These are phyloP conservation scores for Premnoplex brunnescens DNA, from an alignment of 2,797 vertebrate genomes.

Conservation along the genomic window DNA sequence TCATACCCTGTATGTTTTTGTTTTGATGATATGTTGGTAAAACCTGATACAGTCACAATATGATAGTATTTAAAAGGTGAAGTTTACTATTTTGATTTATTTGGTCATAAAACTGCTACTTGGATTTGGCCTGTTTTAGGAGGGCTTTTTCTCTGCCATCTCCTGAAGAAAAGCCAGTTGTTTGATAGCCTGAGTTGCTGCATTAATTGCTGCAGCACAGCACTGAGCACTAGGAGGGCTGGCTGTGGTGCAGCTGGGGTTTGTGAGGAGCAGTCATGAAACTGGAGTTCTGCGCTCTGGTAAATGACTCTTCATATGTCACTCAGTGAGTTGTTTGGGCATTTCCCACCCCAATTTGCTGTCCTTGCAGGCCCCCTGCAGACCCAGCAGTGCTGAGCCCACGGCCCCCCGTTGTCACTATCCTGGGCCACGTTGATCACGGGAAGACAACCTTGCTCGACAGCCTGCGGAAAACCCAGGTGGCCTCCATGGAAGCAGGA, in stretches of 20 bases:
- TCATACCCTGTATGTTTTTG: neutral
- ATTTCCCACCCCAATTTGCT: neutral
- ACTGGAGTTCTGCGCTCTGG: neutral
- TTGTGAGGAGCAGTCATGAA: neutral
- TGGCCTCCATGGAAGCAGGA: conserved; percentile 86
- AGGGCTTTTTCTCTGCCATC: neutral
- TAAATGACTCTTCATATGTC: neutral
- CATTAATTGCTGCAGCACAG: neutral
- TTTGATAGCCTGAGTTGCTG: neutral
- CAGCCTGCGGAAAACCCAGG: conserved; percentile 88
- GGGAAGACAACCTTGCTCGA: conserved; percentile 95
- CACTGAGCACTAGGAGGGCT: neutral
- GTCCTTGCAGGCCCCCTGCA: conserved; percentile 72
- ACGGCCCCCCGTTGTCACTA: conserved; percentile 89
- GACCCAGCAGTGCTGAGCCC: conserved; percentile 78
- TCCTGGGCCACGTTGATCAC: conserved; percentile 97
- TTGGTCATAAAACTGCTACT: neutral
- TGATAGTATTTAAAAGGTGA: neutral
- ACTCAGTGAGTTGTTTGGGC: neutral
- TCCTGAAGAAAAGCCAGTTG: neutral
- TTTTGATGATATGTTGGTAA: neutral
- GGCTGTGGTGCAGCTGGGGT: neutral
- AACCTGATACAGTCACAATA: neutral
- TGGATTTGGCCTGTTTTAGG: neutral
- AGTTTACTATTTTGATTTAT: neutral